These are phyloP conservation scores for Apamea sordens DNA, from an alignment of 2,888 invertebrate genomes.

Conservation along the genomic window DNA sequence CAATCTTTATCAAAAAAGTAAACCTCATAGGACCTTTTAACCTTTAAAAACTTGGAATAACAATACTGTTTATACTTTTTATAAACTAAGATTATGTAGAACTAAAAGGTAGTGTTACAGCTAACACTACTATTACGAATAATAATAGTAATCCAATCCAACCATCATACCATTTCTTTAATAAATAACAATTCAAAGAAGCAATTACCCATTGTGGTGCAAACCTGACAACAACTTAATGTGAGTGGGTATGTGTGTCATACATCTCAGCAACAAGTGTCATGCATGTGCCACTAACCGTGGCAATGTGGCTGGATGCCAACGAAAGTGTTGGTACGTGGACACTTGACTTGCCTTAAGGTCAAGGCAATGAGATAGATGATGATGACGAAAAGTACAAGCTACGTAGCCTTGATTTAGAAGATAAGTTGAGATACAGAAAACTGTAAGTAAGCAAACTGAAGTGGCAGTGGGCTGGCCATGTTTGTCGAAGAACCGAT, in stretches of 20 bases:
- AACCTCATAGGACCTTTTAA: too few species aligned
- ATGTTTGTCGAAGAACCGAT: too few species aligned
- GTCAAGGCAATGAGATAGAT: not conserved
- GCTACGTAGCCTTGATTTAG: not conserved
- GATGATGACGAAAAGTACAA: not conserved
- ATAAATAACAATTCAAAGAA: not conserved
- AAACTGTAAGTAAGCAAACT: not conserved
- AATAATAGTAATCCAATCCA: slow-evolving; percentile 4
- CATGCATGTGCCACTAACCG: slow-evolving; percentile 27
- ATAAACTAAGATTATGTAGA: not conserved
- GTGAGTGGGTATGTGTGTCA: slow-evolving; percentile 36
- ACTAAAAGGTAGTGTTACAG: not conserved
- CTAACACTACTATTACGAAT: not conserved
- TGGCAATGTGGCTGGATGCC: slow-evolving; percentile 21
- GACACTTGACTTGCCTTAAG: not conserved
- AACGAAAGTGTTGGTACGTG: slow-evolving; percentile 25
- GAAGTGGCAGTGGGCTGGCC: too few species aligned
- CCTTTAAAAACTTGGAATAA: not conserved
- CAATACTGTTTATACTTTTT: too few species aligned
- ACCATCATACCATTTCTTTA: not conserved
- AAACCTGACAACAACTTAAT: slow-evolving; percentile 23
- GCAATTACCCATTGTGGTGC: slow-evolving; percentile 28
- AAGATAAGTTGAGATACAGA: not conserved
- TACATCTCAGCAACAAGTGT: slow-evolving; percentile 22
- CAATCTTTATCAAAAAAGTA: too few species aligned